Conservation (phyloP, 2,888 invertebrate genomes). For the Strigamia maritima region DNA sequence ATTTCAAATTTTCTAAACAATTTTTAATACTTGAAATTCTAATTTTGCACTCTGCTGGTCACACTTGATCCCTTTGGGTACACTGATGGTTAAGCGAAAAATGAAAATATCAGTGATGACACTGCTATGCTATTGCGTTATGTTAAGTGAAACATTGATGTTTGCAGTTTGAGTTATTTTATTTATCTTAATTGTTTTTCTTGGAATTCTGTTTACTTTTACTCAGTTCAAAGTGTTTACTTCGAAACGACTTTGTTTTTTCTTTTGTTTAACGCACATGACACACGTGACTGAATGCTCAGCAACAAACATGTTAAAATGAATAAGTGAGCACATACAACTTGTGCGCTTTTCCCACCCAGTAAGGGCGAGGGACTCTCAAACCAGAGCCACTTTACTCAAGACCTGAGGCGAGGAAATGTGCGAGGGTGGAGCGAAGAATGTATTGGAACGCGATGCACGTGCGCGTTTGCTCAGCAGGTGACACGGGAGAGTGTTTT, state of each 20-base stretch:
- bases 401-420: background rate
- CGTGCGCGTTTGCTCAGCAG: slow-evolving; percentile 34
- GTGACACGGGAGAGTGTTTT: slow-evolving; percentile 25
- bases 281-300: background rate
- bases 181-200: too few relatives aligned
- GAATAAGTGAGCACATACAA: slow-evolving; percentile 2
- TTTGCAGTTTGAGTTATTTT: too few relatives aligned
- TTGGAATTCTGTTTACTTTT: too few relatives aligned
- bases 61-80: too few relatives aligned
- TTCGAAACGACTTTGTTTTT: background rate
- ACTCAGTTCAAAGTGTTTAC: too few relatives aligned
- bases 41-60: too few relatives aligned
- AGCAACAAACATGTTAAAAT: slow-evolving; percentile 5
- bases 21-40: too few relatives aligned
- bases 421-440: background rate
- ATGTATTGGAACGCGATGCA: slow-evolving; percentile 30
- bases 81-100: too few relatives aligned
- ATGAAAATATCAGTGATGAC: too few relatives aligned
- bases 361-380: background rate
- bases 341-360: background rate
- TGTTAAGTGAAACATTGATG: too few relatives aligned
- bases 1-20: too few relatives aligned
- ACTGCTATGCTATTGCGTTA: too few relatives aligned
- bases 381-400: slow-evolving; percentile 31
- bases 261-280: background rate